Base-by-base conservation (phyloP, 2,797 vertebrate genomes). In the Poeciliopsis presidionis region DNA sequence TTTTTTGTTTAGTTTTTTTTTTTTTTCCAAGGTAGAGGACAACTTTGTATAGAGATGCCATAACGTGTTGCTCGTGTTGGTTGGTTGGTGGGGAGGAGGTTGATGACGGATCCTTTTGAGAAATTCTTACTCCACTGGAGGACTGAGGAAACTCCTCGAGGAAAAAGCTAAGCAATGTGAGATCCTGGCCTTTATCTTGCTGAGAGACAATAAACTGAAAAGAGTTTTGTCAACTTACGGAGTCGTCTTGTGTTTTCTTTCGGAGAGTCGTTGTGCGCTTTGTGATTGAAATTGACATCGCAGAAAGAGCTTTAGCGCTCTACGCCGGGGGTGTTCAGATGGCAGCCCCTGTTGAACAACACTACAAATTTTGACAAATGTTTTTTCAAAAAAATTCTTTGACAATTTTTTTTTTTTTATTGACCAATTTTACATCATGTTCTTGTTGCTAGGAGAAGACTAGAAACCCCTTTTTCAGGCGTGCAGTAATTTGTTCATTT, bases 181-280 rank as follows among this genome's bases (percentile, higher is more conserved):
- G 93, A 93, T 93, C 90, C 92, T 93, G 90, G 93, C 90, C 88
- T 93, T 94, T 93, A 94, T 92, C 93, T 93, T 92, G 92, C 93
- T 93, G 90, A 93, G 92, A 94, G 93, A 95, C 94, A 95, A 95
- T 95, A 95, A 95, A 95, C 92, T 95, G 92, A 93, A 91, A 86
- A 93, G 89, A 90, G 92, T 95, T 95, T 95, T 94, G 94, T 94
- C 93, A 92, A 90, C 41, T 83, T 84, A 63, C 12, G 39, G 33
- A 49, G 80, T 84, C 46, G 76, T 65, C 69, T 47, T 47, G 22
- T 41, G 16, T 74, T 46, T 82, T 86, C 76, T 73, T 74, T 73
- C 39, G 12, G 1, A 36, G 30, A 30, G 16, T 39, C 4, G 2
- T 46, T 3, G 49, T 25, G 3, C 16, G 2, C 36, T 70, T 67